Base-by-base conservation (phyloP, 30 jellyfish, hydroid and myxozoan species). In the Mastigias papua region DNA sequence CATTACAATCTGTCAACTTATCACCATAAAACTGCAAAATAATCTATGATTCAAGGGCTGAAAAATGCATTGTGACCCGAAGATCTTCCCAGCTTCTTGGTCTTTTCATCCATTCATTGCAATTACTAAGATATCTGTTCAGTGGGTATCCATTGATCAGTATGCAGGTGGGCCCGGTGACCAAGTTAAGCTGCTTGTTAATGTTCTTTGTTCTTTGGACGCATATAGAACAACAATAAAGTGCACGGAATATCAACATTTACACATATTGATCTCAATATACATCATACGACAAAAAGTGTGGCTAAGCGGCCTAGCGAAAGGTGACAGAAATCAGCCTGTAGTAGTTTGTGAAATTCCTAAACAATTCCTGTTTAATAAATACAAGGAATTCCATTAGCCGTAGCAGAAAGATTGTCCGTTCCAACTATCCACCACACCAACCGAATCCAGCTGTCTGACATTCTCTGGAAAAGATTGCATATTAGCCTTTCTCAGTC, bases 111-210 rank as follows among this genome's bases (percentile, higher is more conserved):
- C 74, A 63, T 27, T 63, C 34, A 1, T 63, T 23, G 20, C 74
- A 10, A 69, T n/a, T 32, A 4, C n/a, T 19, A 69, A 46, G 61
- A 69, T 32, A 72, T 72, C 67, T 72, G 83, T 27, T 72, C 83
- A 72, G 46, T 72, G 83, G 26, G 65, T 72, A 72, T 72, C 83
- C 83, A 72, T 13, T 72, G 83, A 72, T 29, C 83, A 48, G 83
- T 72, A 0, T 11, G 65, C 83, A 3, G 83, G 83, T 35, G 63
- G 69, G 0, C 34, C 83, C 13, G 68, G 83, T 72, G 67, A 27
- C 68, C 35, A 28, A n/a, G 42, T 69, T 51, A 23, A 51, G 25
- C 67, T 5, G 67, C 67, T 51, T 16, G 67, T 51, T 51, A 23
- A 17, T 51, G 11, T 37, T 11, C 54, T 37, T 37, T 37, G 11